Evolutionary conservation across 2,113 vertebrate species (phyloP).

Genomic region (Erpornis zantholeuca): DNA sequence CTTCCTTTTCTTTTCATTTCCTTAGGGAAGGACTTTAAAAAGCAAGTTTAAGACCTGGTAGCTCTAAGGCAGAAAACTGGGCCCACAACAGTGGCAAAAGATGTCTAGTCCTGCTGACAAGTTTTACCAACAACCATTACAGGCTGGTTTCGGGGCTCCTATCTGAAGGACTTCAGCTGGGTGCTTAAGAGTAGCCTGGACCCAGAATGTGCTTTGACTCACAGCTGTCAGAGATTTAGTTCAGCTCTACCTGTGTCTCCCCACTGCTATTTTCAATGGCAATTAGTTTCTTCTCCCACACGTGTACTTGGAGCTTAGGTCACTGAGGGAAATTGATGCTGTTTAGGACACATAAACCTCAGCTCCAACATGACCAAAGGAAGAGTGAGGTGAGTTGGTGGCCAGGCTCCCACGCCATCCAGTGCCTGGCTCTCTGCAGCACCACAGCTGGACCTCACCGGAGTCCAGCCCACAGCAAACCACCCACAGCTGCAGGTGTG

Average conservation of each 20-base stretch:
- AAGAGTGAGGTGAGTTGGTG: neutral
- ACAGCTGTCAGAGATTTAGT: neutral
- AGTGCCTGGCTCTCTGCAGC: accelerated
- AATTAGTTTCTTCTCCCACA: neutral
- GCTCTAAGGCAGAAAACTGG: neutral
- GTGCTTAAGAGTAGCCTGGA: neutral
- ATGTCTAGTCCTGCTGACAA: neutral
- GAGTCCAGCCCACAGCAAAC: neutral
- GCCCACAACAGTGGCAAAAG: neutral
- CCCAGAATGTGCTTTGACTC: neutral
- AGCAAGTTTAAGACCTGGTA: neutral
- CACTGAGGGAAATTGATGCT: neutral
- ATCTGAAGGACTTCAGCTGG: neutral
- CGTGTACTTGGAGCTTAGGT: neutral
- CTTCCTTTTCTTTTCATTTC: neutral
- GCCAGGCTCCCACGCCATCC: neutral
- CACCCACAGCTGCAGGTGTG: neutral
- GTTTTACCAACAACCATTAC: neutral
- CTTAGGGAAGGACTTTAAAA: neutral
- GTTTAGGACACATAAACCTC: neutral
- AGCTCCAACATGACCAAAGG: neutral
- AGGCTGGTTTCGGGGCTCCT: neutral
- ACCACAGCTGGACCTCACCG: neutral
- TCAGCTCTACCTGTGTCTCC: neutral
- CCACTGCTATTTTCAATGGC: neutral